Base-by-base conservation (phyloP, 2,797 vertebrate species). In the Poecile montanus region DNA sequence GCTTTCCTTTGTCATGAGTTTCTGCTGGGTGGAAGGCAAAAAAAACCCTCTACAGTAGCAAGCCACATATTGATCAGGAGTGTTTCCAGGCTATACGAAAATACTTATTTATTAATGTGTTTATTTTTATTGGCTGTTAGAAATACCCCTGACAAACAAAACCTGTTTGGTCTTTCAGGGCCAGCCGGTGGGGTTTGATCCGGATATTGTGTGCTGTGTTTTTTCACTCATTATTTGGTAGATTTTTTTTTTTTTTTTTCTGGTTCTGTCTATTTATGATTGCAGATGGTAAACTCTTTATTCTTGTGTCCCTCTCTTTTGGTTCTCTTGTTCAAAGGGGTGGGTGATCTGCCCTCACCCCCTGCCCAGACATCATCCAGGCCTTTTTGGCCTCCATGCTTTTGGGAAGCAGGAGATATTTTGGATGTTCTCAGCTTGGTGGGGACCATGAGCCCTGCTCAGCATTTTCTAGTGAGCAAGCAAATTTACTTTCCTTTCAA, bases 1-100 rank as follows among this genome's bases (percentile, higher is more conserved):
- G 82, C 82, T 94, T 94, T 95, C 92, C 88, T 96, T 96, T 92
- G 60, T 96, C 92, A 77, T 73, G 93, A 89, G 73, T 91, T 97
- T 96, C 87, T 96, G 94, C 66, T 89, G 94, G 82, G 32, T 90
- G 80, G 94, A 84, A 47, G 54, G 85, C 16, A 91, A 73, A 85
- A 91, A 65, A 90, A 87, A 70, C 10, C 25, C 20, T 91, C n/a
- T 66, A 53, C 26, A 48, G 86, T 70, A 88, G 85, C 80, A 66
- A 94, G 76, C 93, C 78, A 75, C 72, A 76, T 91, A 95, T 85
- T 74, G 51, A 84, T 77, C 27, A 54, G 63, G 60, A 60, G 48
- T 32, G 73, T 86, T 89, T 76, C 93, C 80, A 89, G 62, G 80
- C 53, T 85, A 62, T 54, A 48, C 0, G 2, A 76, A 78, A 79